Conservation (phyloP, 2,888 invertebrate genomes). For the Drosophila rubida region DNA sequence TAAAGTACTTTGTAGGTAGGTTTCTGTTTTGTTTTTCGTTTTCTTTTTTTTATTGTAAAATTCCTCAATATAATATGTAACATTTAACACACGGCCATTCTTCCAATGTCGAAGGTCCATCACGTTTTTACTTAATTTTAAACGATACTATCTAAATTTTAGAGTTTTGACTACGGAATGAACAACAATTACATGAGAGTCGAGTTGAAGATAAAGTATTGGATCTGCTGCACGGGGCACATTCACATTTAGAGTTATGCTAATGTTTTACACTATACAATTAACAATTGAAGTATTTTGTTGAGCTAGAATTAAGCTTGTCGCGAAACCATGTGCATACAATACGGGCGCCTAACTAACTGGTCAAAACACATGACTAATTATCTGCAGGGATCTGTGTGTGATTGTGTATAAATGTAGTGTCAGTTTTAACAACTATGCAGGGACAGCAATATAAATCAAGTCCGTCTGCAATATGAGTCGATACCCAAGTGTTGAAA, state of each 20-base stretch:
- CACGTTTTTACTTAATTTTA: constrained; percentile 64
- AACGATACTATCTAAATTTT: constrained; percentile 53
- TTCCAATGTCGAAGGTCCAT: constrained; percentile 59
- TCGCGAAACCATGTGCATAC: constrained; percentile 49
- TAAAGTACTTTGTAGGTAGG: constrained; percentile 66
- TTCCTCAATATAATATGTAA: constrained; percentile 64
- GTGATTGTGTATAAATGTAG: constrained; percentile 5
- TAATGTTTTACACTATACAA: constrained; percentile 25
- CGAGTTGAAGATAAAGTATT: constrained; percentile 48
- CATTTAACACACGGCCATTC: constrained; percentile 69
- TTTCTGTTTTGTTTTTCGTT: constrained; percentile 11
- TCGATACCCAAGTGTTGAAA: constrained; percentile 22
- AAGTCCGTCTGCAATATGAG: constrained; percentile 32
- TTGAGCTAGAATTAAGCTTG: constrained; percentile 38
- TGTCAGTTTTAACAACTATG: constrained; percentile 19
- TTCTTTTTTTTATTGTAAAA: constrained; percentile 54
- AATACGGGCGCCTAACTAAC: constrained; percentile 26
- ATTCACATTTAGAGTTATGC: constrained; percentile 47
- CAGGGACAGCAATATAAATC: constrained; percentile 20
- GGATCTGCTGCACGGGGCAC: constrained; percentile 33
- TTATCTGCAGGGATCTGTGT: constrained; percentile 7
- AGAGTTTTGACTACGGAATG: constrained; percentile 63
- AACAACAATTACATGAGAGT: constrained; percentile 65
- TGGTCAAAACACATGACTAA: constrained; percentile 28
- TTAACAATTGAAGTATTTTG: constrained; percentile 33